Base-by-base conservation (phyloP, 2,888 invertebrate genomes). In the Archaeoteleia sp. region DNA sequence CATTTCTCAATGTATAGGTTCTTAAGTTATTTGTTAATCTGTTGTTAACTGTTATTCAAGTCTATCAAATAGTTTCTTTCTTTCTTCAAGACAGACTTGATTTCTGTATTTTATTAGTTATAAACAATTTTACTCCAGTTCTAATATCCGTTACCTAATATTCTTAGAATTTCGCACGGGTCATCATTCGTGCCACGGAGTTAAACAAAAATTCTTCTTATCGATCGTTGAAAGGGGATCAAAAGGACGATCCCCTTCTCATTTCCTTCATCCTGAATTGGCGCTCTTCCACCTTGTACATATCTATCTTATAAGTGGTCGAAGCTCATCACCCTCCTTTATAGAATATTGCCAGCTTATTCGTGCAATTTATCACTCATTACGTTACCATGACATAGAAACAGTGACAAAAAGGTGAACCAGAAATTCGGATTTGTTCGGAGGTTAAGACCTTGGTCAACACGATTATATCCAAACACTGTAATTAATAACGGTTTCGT, bases 341-440 rank as follows among this genome's bases (percentile, higher is more conserved):
- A 51, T 27, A 45, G 46, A 46, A n/a, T 43, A 39, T 45, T 45
- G 63, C 61, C 39, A n/a, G n/a, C n/a, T n/a, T n/a, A n/a, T n/a
- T n/a, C n/a, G n/a, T 54, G 71, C 74, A 74, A 76, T 78, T 76
- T 75, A 77, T 75, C 58, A 73, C 71, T 75, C 74, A 67, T 75
- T 77, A 78, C 74, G 74, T 74, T 71, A 75, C 77, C 72, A 63
- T 58, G 63, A 70, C 63, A 73, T 55, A 48, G 54, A 70, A 55
- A 49, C 32, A 45, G 4, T 20, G 23, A 39, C 48, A 54, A 65
- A 60, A 75, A 70, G 63, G 68, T 65, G 60, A 61, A 60, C 54
- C 34, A 29, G 37, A 55, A 62, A 48, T 42, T 58, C 43, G 10
- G 32, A 34, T 48, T 46, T 42, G 39, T 53, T 53, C 27, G 5